These are phyloP conservation scores for Pangasius macronema DNA, from an alignment of 2,797 vertebrate species.

Conservation along the genomic window DNA sequence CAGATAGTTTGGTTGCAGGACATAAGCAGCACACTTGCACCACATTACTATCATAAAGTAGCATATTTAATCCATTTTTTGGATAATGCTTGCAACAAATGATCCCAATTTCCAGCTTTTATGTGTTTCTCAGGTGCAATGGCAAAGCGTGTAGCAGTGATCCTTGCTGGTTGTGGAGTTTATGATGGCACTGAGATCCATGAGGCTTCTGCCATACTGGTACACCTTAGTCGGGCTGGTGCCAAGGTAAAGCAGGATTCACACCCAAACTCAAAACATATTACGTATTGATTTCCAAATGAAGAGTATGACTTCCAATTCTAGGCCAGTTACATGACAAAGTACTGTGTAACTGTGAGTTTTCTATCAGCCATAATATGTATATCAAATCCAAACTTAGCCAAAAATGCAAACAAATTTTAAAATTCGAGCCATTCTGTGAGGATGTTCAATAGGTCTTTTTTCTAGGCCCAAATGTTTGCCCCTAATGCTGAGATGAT, in stretches of 20 bases:
- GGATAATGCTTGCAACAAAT: neutral
- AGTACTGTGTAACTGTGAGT: neutral
- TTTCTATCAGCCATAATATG: neutral
- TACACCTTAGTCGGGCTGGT: slow-evolving; percentile 85
- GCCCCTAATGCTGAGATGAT: slow-evolving; percentile 83
- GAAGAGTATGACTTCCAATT: neutral
- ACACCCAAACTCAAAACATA: slow-evolving; percentile 17
- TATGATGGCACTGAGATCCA: slow-evolving; percentile 87
- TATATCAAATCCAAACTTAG: neutral
- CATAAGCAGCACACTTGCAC: neutral
- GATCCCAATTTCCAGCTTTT: neutral
- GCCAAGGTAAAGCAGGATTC: slow-evolving; percentile 75
- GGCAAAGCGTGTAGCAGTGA: slow-evolving; percentile 81
- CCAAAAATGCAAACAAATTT: neutral
- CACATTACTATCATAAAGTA: neutral
- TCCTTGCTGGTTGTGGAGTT: slow-evolving; percentile 85
- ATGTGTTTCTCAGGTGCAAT: slow-evolving; percentile 66
- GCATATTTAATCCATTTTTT: too few relatives aligned
- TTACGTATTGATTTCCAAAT: neutral
- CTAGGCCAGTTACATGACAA: neutral
- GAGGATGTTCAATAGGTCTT: neutral
- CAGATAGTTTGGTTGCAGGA: neutral
- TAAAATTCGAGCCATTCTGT: neutral
- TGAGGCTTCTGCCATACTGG: slow-evolving; percentile 82
- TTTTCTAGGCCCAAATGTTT: slow-evolving; percentile 78